phyloP scores from a whole-genome alignment of 2,113 vertebrate species.

The Pituophis catenifer region DNA sequence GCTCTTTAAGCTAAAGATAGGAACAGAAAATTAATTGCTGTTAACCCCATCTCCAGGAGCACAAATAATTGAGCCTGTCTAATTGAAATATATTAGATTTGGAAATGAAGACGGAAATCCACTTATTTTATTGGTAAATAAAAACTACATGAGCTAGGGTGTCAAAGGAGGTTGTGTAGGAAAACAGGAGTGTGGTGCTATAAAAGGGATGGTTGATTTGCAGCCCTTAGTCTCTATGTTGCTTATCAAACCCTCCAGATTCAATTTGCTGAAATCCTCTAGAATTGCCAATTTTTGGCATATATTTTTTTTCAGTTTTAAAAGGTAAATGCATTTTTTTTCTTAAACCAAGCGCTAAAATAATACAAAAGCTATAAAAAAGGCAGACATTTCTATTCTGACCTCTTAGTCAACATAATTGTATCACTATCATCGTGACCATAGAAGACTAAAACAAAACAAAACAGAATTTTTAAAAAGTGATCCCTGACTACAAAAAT shows the following conservation, averaged over 20 bases:
- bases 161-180: neutral
- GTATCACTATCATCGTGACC: neutral
- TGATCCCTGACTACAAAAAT: neutral
- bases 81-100: neutral
- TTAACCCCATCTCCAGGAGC: neutral
- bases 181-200: neutral
- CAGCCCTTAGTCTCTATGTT: neutral
- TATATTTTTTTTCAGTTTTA: neutral
- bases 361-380: neutral
- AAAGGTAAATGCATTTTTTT: neutral
- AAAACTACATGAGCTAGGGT: neutral
- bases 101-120: neutral
- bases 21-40: neutral
- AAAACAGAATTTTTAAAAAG: neutral
- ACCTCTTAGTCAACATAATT: neutral
- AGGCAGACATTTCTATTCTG: neutral
- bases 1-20: neutral
- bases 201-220: neutral
- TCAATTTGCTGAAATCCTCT: neutral
- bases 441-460: neutral
- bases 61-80: neutral
- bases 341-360: neutral
- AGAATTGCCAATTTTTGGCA: neutral
- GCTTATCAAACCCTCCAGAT: neutral
- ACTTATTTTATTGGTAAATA: neutral